Conservation (phyloP, 1,140 invertebrate species). For the Aplysia californica region DNA sequence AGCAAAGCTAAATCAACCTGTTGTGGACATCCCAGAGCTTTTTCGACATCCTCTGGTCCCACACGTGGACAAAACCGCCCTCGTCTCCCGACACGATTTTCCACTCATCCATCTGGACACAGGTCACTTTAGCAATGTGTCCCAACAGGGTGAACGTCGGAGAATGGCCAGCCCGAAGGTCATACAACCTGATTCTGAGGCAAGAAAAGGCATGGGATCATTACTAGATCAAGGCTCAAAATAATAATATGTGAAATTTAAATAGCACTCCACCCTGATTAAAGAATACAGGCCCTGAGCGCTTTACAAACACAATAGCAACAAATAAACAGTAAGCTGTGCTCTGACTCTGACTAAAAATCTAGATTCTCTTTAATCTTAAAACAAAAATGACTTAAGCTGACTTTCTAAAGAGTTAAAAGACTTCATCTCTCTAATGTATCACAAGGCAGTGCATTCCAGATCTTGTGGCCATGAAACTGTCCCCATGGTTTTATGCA, state of each 20-base stretch:
- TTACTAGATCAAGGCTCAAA: background rate
- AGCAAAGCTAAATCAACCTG: too few species aligned
- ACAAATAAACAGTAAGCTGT: background rate
- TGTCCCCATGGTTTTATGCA: too few species aligned
- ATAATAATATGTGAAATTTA: background rate
- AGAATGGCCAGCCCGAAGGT: slow-evolving; percentile 32
- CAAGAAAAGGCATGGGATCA: background rate
- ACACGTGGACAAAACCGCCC: slow-evolving; percentile 59
- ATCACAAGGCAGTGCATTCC: too few species aligned
- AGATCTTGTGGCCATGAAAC: too few species aligned
- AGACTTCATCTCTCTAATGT: too few species aligned
- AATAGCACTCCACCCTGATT: background rate
- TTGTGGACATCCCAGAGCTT: slow-evolving; percentile 64
- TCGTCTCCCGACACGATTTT: slow-evolving; percentile 59
- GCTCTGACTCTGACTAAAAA: too few species aligned
- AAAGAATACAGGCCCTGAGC: too few species aligned
- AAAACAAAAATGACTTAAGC: too few species aligned
- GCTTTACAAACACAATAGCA: slow-evolving; percentile 2
- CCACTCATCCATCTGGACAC: slow-evolving; percentile 60
- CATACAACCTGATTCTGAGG: slow-evolving; percentile 51
- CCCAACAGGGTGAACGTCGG: slow-evolving; percentile 45
- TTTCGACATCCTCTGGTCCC: slow-evolving; percentile 56
- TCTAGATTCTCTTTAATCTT: too few species aligned
- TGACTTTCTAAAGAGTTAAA: too few species aligned
- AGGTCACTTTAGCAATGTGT: slow-evolving; percentile 41